Evolutionary conservation across 2,888 invertebrate species (phyloP).

Genomic region (Pseudococcus viburni): DNA sequence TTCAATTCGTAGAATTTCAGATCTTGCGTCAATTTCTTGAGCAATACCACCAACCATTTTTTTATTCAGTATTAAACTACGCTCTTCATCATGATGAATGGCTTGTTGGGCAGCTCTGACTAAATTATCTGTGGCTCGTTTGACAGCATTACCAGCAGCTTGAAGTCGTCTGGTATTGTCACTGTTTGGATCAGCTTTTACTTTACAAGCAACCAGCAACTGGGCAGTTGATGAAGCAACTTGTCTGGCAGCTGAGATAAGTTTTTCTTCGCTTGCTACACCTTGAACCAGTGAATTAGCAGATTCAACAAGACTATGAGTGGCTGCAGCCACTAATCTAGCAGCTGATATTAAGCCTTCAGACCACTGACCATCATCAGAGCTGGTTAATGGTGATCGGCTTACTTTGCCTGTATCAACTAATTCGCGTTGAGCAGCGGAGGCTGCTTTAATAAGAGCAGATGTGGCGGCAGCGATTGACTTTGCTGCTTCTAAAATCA

Average conservation of each 20-base stretch:
- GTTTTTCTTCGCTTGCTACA: conserved; percentile 91
- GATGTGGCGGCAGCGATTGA: conserved; percentile 98
- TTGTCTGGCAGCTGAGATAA: conserved; percentile 96
- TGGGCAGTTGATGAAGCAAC: conserved; percentile 98
- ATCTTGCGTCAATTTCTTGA: conserved; percentile 92
- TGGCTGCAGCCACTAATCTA: conserved; percentile 95
- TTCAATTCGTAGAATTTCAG: conserved; percentile 94
- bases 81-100: conserved; percentile 91
- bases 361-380: conserved; percentile 98
- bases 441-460: conserved; percentile 95
- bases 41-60: conserved; percentile 96
- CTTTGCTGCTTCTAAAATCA: conserved; percentile 98
- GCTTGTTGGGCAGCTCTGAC: conserved; percentile 95
- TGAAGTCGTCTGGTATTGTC: conserved; percentile 89
- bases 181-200: conserved; percentile 96
- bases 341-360: conserved; percentile 97
- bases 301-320: conserved; percentile 97
- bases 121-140: conserved; percentile 96
- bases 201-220: conserved; percentile 95
- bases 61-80: conserved; percentile 89
- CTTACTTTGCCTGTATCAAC: conserved; percentile 90
- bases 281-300: conserved; percentile 97
- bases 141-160: conserved; percentile 97
- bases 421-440: conserved; percentile 95
- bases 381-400: conserved; percentile 84